These are phyloP conservation scores for Drosophila pegasa DNA, from an alignment of 2,888 invertebrate genomes.

Conservation along the genomic window DNA sequence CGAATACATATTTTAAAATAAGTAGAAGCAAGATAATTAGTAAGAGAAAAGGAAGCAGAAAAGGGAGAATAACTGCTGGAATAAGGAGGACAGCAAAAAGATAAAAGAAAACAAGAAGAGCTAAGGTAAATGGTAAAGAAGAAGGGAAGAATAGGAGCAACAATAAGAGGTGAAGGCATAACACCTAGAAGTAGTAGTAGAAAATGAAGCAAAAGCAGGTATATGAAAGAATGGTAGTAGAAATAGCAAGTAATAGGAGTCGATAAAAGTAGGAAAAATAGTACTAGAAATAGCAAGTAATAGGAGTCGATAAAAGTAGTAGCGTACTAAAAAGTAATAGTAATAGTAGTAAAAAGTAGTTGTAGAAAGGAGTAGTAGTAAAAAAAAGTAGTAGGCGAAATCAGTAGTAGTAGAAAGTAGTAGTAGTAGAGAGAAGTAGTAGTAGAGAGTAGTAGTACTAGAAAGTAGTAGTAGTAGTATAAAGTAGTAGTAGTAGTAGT, in stretches of 20 bases:
- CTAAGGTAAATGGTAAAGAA: neutral
- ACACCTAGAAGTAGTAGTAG: neutral
- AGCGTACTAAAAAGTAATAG: neutral
- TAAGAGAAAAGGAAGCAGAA: neutral
- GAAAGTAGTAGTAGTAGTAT: neutral
- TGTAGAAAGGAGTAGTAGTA: neutral
- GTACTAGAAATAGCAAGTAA: too few species aligned
- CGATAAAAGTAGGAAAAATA: too few species aligned
- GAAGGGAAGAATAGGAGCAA: neutral
- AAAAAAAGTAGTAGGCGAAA: too few species aligned
- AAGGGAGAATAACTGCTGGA: neutral
- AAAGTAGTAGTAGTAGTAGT: neutral
- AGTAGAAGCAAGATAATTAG: neutral
- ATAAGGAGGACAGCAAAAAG: neutral
- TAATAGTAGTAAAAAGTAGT: neutral
- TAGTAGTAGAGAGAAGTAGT: neutral
- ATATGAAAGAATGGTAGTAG: neutral
- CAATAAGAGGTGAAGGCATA: neutral
- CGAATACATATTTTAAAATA: neutral
- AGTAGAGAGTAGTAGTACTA: neutral
- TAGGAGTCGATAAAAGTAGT: neutral
- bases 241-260: neutral
- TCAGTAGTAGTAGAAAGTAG: neutral
- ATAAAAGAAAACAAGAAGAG: neutral
- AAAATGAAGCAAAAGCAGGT: neutral